Evolutionary conservation across 2,888 invertebrate species (phyloP).

Genomic region (Ormyrus rosae): DNA sequence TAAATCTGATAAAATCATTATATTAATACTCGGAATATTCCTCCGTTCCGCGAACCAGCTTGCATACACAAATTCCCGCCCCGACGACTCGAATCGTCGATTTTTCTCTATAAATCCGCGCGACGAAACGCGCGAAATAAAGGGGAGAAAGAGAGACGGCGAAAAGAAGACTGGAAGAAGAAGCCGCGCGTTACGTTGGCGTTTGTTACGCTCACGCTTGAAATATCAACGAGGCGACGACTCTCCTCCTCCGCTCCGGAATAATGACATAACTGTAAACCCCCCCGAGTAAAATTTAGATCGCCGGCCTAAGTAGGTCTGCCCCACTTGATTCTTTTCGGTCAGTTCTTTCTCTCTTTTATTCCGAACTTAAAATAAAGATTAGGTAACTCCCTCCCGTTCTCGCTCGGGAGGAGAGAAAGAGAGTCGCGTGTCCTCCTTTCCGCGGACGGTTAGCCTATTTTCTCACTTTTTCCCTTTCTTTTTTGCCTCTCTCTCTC

Average conservation of each 20-base stretch:
- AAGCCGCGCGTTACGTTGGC: constrained; percentile 41
- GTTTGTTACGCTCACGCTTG: constrained; percentile 54
- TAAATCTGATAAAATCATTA: too few species aligned
- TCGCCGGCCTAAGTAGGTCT: constrained; percentile 49
- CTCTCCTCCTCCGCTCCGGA: constrained; percentile 13
- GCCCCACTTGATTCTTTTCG: constrained; percentile 29
- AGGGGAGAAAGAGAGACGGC: constrained; percentile 1
- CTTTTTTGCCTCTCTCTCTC: constrained; percentile 18
- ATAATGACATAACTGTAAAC: constrained; percentile 59
- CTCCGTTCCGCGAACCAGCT: too few species aligned
- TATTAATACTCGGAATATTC: too few species aligned
- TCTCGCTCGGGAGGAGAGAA: constrained; percentile 16
- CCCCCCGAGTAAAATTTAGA: constrained; percentile 57
- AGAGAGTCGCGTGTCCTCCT: constrained; percentile 58
- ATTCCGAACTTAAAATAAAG: constrained; percentile 60
- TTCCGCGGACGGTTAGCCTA: constrained; percentile 52
- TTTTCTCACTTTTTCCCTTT: constrained; percentile 50
- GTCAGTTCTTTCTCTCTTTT: constrained; percentile 4
- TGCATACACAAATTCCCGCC: too few species aligned
- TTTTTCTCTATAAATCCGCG: too few species aligned
- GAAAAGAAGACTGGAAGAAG: constrained; percentile 10
- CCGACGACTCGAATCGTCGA: too few species aligned
- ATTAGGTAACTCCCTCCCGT: constrained; percentile 57
- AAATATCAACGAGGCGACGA: constrained; percentile 55
- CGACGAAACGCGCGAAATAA: neutral